These are phyloP conservation scores for Eurystomus glaucurus DNA, from an alignment of 2,797 vertebrate species.

Conservation along the genomic window DNA sequence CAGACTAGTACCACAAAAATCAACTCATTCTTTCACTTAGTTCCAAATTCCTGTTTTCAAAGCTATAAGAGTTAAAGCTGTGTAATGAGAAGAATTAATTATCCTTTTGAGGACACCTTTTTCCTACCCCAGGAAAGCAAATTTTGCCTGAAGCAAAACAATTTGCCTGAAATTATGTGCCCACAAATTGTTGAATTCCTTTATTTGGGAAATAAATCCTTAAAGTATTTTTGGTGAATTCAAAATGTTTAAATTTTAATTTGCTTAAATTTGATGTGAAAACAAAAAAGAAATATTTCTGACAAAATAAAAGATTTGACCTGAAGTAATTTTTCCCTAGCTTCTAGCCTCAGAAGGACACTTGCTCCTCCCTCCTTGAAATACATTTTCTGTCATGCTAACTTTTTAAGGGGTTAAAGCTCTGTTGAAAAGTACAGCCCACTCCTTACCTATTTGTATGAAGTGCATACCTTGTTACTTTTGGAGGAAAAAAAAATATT, in stretches of 20 bases:
- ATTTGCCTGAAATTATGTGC: fast-evolving
- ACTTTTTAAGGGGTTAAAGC: background rate
- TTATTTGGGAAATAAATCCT: background rate
- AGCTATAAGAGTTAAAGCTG: background rate
- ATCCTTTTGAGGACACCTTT: background rate
- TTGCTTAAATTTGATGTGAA: too few species aligned
- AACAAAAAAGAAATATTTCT: too few species aligned
- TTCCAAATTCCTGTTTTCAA: background rate
- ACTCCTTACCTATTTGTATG: background rate
- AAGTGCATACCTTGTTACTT: background rate
- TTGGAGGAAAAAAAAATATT: background rate
- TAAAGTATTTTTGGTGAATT: background rate
- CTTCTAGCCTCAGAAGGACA: background rate
- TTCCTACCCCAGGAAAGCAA: background rate
- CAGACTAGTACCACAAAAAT: background rate
- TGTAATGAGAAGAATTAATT: background rate
- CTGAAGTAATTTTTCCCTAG: background rate
- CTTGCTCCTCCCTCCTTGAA: background rate
- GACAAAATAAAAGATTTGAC: background rate
- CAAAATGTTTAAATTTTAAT: background rate
- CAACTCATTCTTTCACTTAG: background rate
- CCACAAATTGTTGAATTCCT: background rate
- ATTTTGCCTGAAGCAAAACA: background rate
- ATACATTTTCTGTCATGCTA: background rate
- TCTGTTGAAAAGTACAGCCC: background rate